Evolutionary conservation across 1,140 invertebrate genomes (phyloP), one percentile per base, ranked within the genome.

Genomic region (Patella vulgata): DNA sequence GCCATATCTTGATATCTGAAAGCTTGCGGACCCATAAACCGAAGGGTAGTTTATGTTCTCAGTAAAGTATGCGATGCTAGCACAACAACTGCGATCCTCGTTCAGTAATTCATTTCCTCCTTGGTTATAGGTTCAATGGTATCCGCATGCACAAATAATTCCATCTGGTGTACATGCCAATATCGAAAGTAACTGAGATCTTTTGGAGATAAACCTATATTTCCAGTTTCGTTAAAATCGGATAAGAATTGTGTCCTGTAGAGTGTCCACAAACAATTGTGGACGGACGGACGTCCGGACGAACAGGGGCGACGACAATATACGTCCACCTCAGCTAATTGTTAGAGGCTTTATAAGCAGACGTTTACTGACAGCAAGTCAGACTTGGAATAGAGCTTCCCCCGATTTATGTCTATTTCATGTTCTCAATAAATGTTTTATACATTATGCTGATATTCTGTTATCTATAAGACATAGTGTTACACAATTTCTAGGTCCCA

Each of bases 211-310:
- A n/a, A n/a, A n/a, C n/a, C n/a, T n/a, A n/a, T n/a, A n/a, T n/a
- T n/a, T n/a, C n/a, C n/a, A 14, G 72, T 56, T n/a, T 67, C 14
- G 1, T 40, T 44, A 14, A 40, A 23, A 57, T 82, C 80, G 60
- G 80, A 80, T 59, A 79, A 77, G 55, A 82, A 82, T 23, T 79
- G 74, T 11, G 80, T 59, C 27, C 46, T 12, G 1, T 76, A 17
- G 3, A 48, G 44, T 63, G 59, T 9, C 51, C 66, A 8, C 25
- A 2, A 0, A 66, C 76, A 17, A 69, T 73, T 30, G 77, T 78
- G 50, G 75, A 68, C 8, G 77, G 61, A 11, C 42, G 44, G 4
- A 82, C 73, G 28, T 79, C 72, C 14, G 14, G 33, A 36, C 14
- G 33, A 36, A 36, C 5, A 8, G 14, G n/a, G n/a, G n/a, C n/a